Evolutionary conservation across 2,888 invertebrate species (phyloP), one percentile per base, ranked within the genome.

Genomic region (Fissipunctia ypsillon): DNA sequence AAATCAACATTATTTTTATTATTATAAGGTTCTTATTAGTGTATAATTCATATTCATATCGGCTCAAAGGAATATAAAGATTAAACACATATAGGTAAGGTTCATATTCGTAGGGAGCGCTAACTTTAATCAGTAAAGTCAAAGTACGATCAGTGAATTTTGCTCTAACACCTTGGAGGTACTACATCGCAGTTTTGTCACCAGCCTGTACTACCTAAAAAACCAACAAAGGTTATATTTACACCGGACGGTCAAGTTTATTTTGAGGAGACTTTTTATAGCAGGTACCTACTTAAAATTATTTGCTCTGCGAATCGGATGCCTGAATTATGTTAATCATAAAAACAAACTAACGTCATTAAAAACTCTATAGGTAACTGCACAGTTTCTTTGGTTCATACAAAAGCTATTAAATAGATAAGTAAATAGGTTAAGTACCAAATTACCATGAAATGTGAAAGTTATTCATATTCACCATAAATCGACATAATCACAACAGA

Each of bases 201-300:
- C 48, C 28, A 48, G 52, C 52, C 16, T 28, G 48, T 16, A 22
- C 9, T 28, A 69, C 52, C 31, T 45, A 50, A 65, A 31, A 61
- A 69, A 69, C n/a, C n/a, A 72, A 43, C 25, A 67, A 72, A 78
- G 25, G 45, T 63, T 28, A 52, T 7, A 77, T n/a, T 25, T 71
- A 48, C 35, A 64, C 67, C 41, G 25, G 31, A 35, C 5, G 4
- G 31, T 54, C 73, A 64, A 54, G 54, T 78, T 73, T 54, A 48
- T 52, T 63, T 68, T 25, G 14, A 67, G 12, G 14, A n/a, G 25
- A 50, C 3, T 25, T 43, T 65, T 78, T 59, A 50, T 38, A 43
- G 10, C n/a, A n/a, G n/a, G n/a, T n/a, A n/a, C n/a, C n/a, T n/a
- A n/a, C n/a, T n/a, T n/a, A n/a, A n/a, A n/a, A n/a, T n/a, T 41